Evolutionary conservation across 2,888 invertebrate genomes (phyloP), one percentile per base, ranked within the genome.

Genomic region (Helobdella robusta): DNA sequence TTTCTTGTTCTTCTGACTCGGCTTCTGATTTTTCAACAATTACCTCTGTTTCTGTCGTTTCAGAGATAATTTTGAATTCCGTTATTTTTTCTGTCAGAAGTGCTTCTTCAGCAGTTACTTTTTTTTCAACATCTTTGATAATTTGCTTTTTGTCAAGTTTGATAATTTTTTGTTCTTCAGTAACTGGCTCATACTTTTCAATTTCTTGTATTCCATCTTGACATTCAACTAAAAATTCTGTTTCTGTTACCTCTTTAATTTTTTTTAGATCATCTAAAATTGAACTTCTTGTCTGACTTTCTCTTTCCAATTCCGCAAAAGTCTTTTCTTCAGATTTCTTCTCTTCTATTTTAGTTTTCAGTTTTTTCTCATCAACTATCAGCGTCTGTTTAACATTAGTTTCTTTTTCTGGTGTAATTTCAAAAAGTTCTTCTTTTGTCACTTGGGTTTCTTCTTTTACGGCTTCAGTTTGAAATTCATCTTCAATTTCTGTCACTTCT

Each of bases 101-200:
- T 56, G 54, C 56, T 52, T 32, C 54, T 15, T 50, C 32, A 18
- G 32, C 34, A n/a, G 36, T n/a, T 52, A 48, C 59, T 46, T 58
- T 44, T 30, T 36, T 46, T 30, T 15, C 34, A 30, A 20, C n/a
- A 15, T 28, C 5, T 59, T 46, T 36, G 6, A 11, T 8, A 34
- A 50, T 6, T 20, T 50, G 15, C 35, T 20, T 59, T 30, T 15
- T 46, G 8, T 54, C 23, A 44, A 28, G 6, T n/a, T 59, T 35
- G 25, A 32, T 23, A 25, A 18, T 28, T n/a, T 50, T 59, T 48
- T 65, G 23, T 46, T 62, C 48, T 30, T 35, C 40, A 25, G 20
- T 36, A 20, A 48, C 48, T 20, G 50, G 8, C 23, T 62, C 30
- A 8, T 50, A n/a, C 20, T 11, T 25, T 50, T 50, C 20, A 6